Evolutionary conservation across 2,113 vertebrate species (phyloP).

Genomic region (Dryoscopus gambensis): DNA sequence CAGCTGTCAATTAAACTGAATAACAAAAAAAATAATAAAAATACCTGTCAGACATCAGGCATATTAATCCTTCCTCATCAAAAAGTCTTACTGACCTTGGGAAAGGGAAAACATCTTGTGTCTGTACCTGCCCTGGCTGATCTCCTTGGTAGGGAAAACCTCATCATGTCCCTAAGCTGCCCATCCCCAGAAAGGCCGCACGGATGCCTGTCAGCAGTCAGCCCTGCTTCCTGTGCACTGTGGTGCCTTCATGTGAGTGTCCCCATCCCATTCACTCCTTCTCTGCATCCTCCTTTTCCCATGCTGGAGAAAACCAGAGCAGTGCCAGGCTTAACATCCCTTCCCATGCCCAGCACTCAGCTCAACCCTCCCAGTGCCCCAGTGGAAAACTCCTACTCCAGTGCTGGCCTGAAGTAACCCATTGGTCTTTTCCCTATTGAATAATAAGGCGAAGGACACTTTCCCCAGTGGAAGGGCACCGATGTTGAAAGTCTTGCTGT

Average conservation of each 20-base stretch:
- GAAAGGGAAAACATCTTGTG: neutral
- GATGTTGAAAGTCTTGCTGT: neutral
- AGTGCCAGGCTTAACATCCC: fast-evolving
- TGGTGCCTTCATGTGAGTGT: fast-evolving
- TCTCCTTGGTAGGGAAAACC: neutral
- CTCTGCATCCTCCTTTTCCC: neutral
- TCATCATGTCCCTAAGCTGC: fast-evolving
- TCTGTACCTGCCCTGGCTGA: neutral
- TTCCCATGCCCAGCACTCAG: neutral
- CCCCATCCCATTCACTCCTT: neutral
- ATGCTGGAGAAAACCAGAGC: neutral
- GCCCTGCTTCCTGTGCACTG: fast-evolving
- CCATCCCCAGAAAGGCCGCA: neutral
- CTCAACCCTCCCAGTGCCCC: neutral
- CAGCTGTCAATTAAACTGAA: neutral
- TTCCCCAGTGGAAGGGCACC: neutral
- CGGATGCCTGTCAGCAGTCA: neutral
- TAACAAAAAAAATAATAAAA: neutral
- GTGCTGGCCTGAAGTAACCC: neutral
- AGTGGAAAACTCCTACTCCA: neutral
- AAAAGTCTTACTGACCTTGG: neutral
- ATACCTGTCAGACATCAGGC: neutral
- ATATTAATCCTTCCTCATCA: neutral
- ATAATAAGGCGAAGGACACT: neutral
- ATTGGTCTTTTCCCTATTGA: neutral